Evolutionary conservation across 2,797 vertebrate genomes (phyloP).

Genomic region (Pantherophis vulpinus): DNA sequence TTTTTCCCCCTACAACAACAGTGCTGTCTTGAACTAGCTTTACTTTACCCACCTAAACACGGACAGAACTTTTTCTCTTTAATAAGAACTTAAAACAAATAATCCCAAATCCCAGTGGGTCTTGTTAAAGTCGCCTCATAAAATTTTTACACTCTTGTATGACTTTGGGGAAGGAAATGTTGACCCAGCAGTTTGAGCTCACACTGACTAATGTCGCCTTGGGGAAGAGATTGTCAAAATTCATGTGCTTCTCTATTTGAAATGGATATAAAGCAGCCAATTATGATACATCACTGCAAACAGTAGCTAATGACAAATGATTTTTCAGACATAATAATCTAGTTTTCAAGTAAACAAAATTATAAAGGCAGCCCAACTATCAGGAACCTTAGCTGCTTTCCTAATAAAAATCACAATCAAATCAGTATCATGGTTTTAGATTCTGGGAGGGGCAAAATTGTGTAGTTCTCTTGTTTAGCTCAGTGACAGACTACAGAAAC

Average conservation of each 20-base stretch:
- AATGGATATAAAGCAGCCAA: slow-evolving; percentile 65
- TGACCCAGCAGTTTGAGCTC: slow-evolving; percentile 66
- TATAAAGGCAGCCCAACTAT: slow-evolving; percentile 43
- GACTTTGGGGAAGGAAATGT: slow-evolving; percentile 47
- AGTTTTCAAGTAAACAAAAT: slow-evolving; percentile 64
- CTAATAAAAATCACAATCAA: slow-evolving; percentile 36
- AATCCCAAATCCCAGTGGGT: slow-evolving; percentile 69
- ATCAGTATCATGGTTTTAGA: neutral
- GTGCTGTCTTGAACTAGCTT: slow-evolving; percentile 51
- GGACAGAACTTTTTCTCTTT: slow-evolving; percentile 66
- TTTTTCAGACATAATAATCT: slow-evolving; percentile 58
- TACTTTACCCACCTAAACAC: slow-evolving; percentile 65
- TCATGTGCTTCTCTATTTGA: slow-evolving; percentile 59
- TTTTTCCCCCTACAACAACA: slow-evolving; percentile 41
- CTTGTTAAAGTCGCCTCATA: slow-evolving; percentile 74
- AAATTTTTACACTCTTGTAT: slow-evolving; percentile 70
- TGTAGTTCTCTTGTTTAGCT: neutral
- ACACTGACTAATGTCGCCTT: slow-evolving; percentile 68
- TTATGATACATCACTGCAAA: slow-evolving; percentile 69
- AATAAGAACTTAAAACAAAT: slow-evolving; percentile 71
- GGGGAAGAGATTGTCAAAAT: slow-evolving; percentile 70
- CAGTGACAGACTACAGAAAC: neutral
- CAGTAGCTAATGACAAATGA: slow-evolving; percentile 61
- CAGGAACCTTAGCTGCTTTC: neutral
- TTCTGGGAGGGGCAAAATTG: neutral